Evolutionary conservation across 2,888 invertebrate species (phyloP).

Genomic region (Anthrax anthrax): DNA sequence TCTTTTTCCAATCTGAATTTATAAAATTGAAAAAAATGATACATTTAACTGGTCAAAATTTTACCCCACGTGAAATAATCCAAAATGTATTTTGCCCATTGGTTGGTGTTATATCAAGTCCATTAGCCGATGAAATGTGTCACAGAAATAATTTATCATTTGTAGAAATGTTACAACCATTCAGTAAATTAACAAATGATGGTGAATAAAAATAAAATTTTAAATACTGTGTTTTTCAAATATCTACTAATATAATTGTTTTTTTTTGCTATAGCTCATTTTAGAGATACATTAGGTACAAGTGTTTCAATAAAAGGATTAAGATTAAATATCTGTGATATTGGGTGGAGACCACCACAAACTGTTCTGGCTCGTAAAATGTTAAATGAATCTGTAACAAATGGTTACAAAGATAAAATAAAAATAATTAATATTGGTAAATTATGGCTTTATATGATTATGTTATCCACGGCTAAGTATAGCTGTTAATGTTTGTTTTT

Average conservation of each 20-base stretch:
- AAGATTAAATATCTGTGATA: slow-evolving; percentile 65
- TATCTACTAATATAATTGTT: too few species aligned
- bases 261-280: slow-evolving; percentile 69
- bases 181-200: slow-evolving; percentile 60
- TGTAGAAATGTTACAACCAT: slow-evolving; percentile 81
- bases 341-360: slow-evolving; percentile 67
- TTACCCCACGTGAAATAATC: slow-evolving; percentile 71
- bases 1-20: too few species aligned
- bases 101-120: slow-evolving; percentile 71
- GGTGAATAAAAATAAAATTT: slow-evolving; percentile 34
- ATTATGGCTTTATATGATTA: too few species aligned
- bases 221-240: too few species aligned
- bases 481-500: not conserved
- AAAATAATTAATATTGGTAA: slow-evolving; percentile 42
- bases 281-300: slow-evolving; percentile 69
- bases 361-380: slow-evolving; percentile 69
- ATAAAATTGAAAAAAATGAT: slow-evolving; percentile 21
- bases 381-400: slow-evolving; percentile 67
- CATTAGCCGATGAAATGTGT: slow-evolving; percentile 68
- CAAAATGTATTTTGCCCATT: slow-evolving; percentile 81
- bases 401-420: slow-evolving; percentile 41
- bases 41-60: slow-evolving; percentile 42
- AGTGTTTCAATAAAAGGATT: slow-evolving; percentile 58
- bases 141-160: slow-evolving; percentile 84
- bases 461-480: slow-evolving; percentile 7